These are phyloP conservation scores for Lacanobia wlatinum DNA, from an alignment of 2,888 invertebrate genomes.

Conservation along the genomic window DNA sequence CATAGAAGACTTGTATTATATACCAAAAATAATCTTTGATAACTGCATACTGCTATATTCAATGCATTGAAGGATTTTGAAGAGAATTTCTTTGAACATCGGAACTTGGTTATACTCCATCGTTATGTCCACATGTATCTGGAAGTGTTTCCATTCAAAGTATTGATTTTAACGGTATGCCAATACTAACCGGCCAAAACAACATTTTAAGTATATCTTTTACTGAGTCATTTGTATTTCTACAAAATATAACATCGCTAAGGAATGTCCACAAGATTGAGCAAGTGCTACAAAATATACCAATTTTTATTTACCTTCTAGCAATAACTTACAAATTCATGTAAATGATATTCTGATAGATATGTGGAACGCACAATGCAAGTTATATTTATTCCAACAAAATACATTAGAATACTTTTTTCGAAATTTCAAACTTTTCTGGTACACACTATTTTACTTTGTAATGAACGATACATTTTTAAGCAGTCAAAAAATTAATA, in stretches of 20 bases:
- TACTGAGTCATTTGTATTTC: slow-evolving; percentile 42
- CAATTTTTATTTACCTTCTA: slow-evolving; percentile 53
- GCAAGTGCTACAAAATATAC: slow-evolving; percentile 73
- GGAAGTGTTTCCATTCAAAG: not conserved
- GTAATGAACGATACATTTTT: not conserved
- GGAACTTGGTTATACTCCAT: not conserved
- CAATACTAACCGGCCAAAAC: slow-evolving; percentile 37
- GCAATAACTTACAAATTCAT: slow-evolving; percentile 45
- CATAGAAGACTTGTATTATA: slow-evolving; percentile 72
- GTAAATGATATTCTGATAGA: slow-evolving; percentile 61
- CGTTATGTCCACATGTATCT: slow-evolving; percentile 4
- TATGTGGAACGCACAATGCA: slow-evolving; percentile 57
- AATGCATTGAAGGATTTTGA: not conserved
- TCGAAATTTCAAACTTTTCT: slow-evolving; percentile 37
- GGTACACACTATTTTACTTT: slow-evolving; percentile 14
- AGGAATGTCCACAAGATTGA: slow-evolving; percentile 82
- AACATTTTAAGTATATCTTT: slow-evolving; percentile 27
- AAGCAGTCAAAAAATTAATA: slow-evolving; percentile 20
- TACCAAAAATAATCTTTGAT: slow-evolving; percentile 54
- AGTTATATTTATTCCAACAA: slow-evolving; percentile 43
- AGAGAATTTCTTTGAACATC: not conserved
- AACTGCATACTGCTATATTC: slow-evolving; percentile 31
- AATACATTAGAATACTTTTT: slow-evolving; percentile 26
- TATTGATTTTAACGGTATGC: slow-evolving; percentile 35
- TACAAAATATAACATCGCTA: slow-evolving; percentile 56